Conservation (phyloP, 2,797 vertebrate genomes). For the Gallirallus australis region DNA sequence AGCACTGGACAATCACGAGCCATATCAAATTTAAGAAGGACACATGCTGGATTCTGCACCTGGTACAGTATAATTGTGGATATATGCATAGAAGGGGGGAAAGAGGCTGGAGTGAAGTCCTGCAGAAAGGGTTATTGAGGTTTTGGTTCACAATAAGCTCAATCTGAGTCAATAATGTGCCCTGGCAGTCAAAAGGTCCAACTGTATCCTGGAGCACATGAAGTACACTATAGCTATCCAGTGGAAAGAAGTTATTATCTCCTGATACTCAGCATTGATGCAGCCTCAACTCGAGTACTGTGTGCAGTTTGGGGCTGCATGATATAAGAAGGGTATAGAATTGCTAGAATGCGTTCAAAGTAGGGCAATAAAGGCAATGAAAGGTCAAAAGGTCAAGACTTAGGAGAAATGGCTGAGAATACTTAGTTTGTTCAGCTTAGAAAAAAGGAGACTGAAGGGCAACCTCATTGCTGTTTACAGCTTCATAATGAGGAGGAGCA, state of each 20-base stretch:
- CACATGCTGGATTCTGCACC: background rate
- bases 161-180: background rate
- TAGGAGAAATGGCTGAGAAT: background rate
- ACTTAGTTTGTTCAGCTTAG: background rate
- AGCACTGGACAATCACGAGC: background rate
- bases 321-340: background rate
- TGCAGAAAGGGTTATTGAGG: background rate
- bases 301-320: background rate
- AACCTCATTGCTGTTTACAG: background rate
- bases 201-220: accelerated
- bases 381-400: background rate
- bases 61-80: background rate
- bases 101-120: background rate
- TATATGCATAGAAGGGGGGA: background rate
- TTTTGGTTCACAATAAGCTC: background rate
- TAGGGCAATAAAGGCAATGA: background rate
- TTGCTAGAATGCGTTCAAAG: background rate
- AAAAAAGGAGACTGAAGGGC: background rate
- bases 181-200: background rate
- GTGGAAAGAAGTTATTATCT: background rate
- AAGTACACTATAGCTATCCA: background rate
- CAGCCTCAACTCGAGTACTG: accelerated
- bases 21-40: background rate
- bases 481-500: background rate
- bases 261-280: too few relatives aligned